Conservation (phyloP, 2,113 vertebrate species). For the Ibidorhyncha struthersii region DNA sequence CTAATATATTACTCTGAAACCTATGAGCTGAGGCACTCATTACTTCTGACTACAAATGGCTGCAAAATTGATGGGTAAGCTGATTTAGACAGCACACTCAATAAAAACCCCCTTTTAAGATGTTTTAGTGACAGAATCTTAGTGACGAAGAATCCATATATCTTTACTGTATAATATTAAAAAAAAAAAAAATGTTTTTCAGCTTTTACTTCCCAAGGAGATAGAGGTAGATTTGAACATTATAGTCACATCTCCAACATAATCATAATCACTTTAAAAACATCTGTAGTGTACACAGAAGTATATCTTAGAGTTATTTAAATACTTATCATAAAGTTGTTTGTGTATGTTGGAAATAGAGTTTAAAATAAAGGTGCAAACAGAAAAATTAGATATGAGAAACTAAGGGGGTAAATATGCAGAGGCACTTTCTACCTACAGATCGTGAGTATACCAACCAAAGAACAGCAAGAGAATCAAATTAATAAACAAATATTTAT, state of each 20-base stretch:
- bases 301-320: slow-evolving; percentile 4
- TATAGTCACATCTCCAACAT: neutral
- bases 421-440: neutral
- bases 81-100: slow-evolving; percentile 61
- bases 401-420: neutral
- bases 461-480: neutral
- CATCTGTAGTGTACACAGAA: neutral
- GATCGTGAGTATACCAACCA: neutral
- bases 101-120: slow-evolving; percentile 60
- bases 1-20: slow-evolving; percentile 68
- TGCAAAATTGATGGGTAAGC: slow-evolving; percentile 68
- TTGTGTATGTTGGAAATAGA: neutral
- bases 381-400: neutral
- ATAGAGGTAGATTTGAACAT: slow-evolving; percentile 3
- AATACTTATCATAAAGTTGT: neutral
- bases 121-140: slow-evolving; percentile 35
- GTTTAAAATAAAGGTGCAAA: neutral
- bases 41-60: slow-evolving; percentile 66
- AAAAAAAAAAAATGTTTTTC: slow-evolving; percentile 33
- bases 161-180: slow-evolving; percentile 13
- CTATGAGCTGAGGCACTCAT: slow-evolving; percentile 57
- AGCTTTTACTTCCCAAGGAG: slow-evolving; percentile 5
- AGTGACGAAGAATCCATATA: slow-evolving; percentile 10
- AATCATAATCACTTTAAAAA: slow-evolving; percentile 17
- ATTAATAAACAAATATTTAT: neutral